Percentiles rank a stretch among this genome's conserved stretches.
Conservation (phyloP, 2,797 vertebrate genomes). For the Kryptopterus vitreolus region DNA sequence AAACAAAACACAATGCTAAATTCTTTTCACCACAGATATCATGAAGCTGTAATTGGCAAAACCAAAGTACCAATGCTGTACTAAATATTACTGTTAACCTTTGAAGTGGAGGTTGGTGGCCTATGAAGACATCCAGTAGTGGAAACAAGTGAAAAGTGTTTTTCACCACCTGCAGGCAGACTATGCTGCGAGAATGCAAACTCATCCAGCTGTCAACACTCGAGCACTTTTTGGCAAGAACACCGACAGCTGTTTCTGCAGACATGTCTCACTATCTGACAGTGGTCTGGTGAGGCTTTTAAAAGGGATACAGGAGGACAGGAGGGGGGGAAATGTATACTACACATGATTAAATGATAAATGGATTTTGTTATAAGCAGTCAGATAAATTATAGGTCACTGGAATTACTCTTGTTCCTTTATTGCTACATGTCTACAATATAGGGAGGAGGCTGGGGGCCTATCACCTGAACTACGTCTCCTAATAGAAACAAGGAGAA, state of each 20-base stretch:
- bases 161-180: slow-evolving; percentile 8
- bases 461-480: slow-evolving; percentile 9
- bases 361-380: slow-evolving; percentile 2
- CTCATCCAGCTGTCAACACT: slow-evolving; percentile 22
- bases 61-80: neutral
- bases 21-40: neutral
- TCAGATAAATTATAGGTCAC: neutral
- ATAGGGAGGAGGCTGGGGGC: neutral
- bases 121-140: neutral
- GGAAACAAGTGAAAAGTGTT: neutral
- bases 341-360: slow-evolving; percentile 29
- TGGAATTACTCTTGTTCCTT: slow-evolving; percentile 17
- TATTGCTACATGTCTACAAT: neutral
- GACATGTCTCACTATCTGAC: neutral
- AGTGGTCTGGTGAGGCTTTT: slow-evolving; percentile 27
- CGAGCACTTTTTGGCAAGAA: slow-evolving; percentile 5
- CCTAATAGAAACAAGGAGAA: slow-evolving; percentile 38
- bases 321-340: slow-evolving; percentile 6
- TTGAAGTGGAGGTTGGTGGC: no score
- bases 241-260: neutral
- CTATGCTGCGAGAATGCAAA: neutral
- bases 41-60: neutral
- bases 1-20: neutral
- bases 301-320: slow-evolving; percentile 15
- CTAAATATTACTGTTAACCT: neutral